These are phyloP conservation scores for Scartelaos histophorus DNA, from an alignment of 2,113 vertebrate species.

Conservation along the genomic window DNA sequence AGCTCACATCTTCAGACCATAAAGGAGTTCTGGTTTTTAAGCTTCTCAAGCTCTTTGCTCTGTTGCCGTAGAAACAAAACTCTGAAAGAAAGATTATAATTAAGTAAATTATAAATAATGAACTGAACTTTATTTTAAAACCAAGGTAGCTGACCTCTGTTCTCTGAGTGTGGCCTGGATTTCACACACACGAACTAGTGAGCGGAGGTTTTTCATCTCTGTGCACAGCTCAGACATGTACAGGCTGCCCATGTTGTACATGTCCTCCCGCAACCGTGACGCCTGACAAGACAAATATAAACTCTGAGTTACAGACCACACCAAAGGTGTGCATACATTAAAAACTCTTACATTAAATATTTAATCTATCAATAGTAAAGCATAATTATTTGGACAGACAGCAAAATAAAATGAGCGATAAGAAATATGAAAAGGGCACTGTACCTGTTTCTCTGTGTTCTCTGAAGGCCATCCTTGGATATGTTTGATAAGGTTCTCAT, in stretches of 20 bases:
- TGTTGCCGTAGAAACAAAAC: constrained; percentile 99
- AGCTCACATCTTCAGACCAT: constrained; percentile 90
- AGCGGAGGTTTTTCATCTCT: constrained; percentile 98
- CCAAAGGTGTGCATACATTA: background rate
- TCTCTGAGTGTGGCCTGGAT: constrained; percentile 98
- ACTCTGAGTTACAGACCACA: background rate
- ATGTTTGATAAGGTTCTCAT: constrained; percentile 96
- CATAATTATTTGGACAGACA: background rate
- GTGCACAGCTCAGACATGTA: constrained; percentile 99
- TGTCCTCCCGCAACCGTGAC: constrained; percentile 92
- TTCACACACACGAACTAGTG: constrained; percentile 98
- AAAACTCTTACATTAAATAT: background rate
- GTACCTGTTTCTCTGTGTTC: constrained; percentile 96
- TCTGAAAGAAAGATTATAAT: constrained; percentile 69
- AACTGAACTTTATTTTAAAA: background rate
- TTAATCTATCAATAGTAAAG: background rate
- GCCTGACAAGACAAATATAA: constrained; percentile 73
- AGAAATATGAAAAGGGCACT: background rate
- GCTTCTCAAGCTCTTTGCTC: constrained; percentile 99
- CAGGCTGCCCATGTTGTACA: constrained; percentile 96
- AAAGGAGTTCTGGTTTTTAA: constrained; percentile 99
- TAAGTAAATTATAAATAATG: background rate
- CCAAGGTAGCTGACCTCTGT: constrained; percentile 84
- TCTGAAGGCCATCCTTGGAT: constrained; percentile 98
- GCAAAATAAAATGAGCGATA: background rate